phyloP scores from a whole-genome alignment of 2,888 invertebrate genomes.

The Heliconius cydno region DNA sequence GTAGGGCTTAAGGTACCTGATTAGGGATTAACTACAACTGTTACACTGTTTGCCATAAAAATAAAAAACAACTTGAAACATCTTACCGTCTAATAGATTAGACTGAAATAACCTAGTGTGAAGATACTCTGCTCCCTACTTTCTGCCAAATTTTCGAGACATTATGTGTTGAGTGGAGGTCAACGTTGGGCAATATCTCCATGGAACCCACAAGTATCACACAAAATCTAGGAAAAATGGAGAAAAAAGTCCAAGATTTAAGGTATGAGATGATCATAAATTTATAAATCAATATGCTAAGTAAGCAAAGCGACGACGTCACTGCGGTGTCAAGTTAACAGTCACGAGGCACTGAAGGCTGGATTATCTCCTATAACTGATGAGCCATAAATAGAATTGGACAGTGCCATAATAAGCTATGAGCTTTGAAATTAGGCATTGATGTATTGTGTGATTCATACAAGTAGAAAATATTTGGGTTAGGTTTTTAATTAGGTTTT shows the following conservation, averaged over 20 bases:
- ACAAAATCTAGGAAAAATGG: not conserved
- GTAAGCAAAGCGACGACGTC: not conserved
- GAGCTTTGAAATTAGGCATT: slow-evolving; percentile 3
- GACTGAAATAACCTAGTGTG: not conserved
- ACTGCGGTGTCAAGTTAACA: slow-evolving; percentile 15
- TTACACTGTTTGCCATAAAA: too few species aligned
- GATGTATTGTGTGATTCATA: not conserved
- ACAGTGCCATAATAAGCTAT: slow-evolving; percentile 4
- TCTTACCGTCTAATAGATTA: not conserved
- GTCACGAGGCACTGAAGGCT: slow-evolving; percentile 13
- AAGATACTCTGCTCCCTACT: not conserved
- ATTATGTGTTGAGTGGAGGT: too few species aligned
- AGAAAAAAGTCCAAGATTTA: not conserved
- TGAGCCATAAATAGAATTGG: slow-evolving; percentile 26
- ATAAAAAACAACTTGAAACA: not conserved
- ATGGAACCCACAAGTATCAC: not conserved
- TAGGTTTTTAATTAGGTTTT: not conserved
- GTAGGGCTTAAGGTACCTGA: not conserved
- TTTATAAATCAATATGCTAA: slow-evolving; percentile 15
- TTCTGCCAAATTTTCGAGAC: not conserved
- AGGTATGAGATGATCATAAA: not conserved
- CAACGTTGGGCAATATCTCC: too few species aligned
- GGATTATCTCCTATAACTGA: slow-evolving; percentile 23
- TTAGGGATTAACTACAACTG: not conserved
- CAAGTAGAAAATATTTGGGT: not conserved